These are phyloP conservation scores for Spilosoma lubricipeda DNA, from an alignment of 2,888 invertebrate genomes.

Conservation along the genomic window DNA sequence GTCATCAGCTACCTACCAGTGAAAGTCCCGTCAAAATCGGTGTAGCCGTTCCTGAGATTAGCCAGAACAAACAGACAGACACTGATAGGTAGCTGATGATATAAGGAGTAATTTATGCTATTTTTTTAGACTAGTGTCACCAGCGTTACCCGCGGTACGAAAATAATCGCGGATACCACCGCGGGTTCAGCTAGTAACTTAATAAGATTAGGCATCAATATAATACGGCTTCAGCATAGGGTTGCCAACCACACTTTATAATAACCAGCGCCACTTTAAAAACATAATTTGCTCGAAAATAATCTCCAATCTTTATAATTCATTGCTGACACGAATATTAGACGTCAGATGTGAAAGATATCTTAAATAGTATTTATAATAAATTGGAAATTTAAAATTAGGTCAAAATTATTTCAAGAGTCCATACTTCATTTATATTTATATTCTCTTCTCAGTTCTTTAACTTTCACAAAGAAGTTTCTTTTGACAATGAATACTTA, in stretches of 20 bases:
- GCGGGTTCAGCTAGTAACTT: no score
- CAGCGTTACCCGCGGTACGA: no score
- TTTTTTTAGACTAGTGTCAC: no score
- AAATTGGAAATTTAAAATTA: neutral
- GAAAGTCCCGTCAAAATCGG: no score
- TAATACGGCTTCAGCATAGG: constrained; percentile 50
- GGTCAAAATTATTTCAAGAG: neutral
- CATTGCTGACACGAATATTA: neutral
- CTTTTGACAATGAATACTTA: neutral
- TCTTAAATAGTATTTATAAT: neutral
- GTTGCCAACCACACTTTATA: neutral
- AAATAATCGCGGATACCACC: no score
- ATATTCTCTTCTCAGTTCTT: neutral
- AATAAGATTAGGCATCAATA: constrained; percentile 60
- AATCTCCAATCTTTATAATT: neutral
- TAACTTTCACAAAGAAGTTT: neutral
- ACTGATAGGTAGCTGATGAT: no score
- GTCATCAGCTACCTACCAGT: no score
- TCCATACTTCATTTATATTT: neutral
- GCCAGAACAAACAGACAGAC: no score
- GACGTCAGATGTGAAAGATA: neutral
- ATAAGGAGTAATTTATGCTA: no score
- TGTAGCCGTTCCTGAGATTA: no score
- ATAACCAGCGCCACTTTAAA: neutral
- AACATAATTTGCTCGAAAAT: neutral